These are phyloP conservation scores for Lapara coniferarum DNA, from an alignment of 2,888 invertebrate genomes.

Conservation along the genomic window DNA sequence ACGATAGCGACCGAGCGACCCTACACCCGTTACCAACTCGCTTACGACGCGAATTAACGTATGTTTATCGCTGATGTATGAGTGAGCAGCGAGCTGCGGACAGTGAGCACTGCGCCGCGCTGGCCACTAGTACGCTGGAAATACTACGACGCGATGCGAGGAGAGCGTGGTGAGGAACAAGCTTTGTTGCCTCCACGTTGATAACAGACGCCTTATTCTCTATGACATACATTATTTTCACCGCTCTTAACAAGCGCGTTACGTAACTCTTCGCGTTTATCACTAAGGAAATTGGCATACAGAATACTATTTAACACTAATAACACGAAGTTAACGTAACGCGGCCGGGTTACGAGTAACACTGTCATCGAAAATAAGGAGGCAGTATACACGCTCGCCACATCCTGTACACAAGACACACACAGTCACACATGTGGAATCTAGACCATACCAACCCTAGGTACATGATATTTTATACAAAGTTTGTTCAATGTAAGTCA, in stretches of 20 bases:
- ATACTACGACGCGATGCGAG: neutral
- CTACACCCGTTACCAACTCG: conserved; percentile 67
- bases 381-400: conserved; percentile 51
- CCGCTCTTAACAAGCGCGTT: too few relatives aligned
- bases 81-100: neutral
- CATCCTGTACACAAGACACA: conserved; percentile 5
- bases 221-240: too few relatives aligned
- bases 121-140: neutral
- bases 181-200: conserved; percentile 59
- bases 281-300: too few relatives aligned
- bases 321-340: too few relatives aligned
- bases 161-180: conserved; percentile 50
- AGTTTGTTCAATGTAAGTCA: too few relatives aligned
- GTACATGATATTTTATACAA: too few relatives aligned
- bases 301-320: too few relatives aligned
- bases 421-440: neutral
- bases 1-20: conserved; percentile 79
- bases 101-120: neutral
- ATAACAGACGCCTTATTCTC: too few relatives aligned
- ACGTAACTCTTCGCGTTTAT: too few relatives aligned
- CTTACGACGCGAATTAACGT: conserved; percentile 50
- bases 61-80: conserved; percentile 41
- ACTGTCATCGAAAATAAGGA: too few relatives aligned
- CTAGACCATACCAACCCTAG: neutral
- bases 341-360: too few relatives aligned